Base-by-base conservation (phyloP, 2,113 vertebrate species). In the Orthonyx spaldingii region DNA sequence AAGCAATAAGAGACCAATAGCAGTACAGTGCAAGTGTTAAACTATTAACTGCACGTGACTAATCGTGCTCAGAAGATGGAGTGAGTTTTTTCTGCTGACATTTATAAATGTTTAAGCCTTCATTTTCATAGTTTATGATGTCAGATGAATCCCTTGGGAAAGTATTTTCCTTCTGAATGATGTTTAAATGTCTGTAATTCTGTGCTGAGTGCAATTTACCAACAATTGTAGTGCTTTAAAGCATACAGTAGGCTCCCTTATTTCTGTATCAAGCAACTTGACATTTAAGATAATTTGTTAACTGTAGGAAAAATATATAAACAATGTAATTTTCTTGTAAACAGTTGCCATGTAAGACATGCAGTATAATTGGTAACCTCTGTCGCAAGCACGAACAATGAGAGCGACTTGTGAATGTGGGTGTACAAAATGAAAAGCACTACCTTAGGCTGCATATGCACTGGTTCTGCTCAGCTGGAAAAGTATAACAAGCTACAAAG, bases 241-340 rank as follows among this genome's bases (percentile, higher is more conserved):
- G 78, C 63, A 76, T 89, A 77, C 57, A 70, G 77, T 59, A 71
- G 59, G 91, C 46, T 93, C n/a, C 52, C 15, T 93, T 89, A 78
- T 76, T 96, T 83, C 96, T 89, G 50, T 92, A 94, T 63, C 94
- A 86, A 88, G 11, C 42, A 84, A 61, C 79, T 94, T 69, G 59
- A 95, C 81, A 87, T 95, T 95, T 97, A 79, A 90, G 61, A 69
- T 96, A 96, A 96, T 97, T 87, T 87, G 53, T 97, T 74, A 92
- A 71, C 75, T 89, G 50, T 56, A 83, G 46, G 37, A 92, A 96
- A 96, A 97, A 81, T 63, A 95, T 16, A 89, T 75, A 93, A 93
- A 92, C 84, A 95, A 78, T 78, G 49, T 64, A 82, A 91, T 95
- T 91, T 95, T 90, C 79, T 64, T 81, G 78, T 92, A 95, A 96